Base-by-base conservation (phyloP, 2,797 vertebrate species). In the Coendou prehensilis region DNA sequence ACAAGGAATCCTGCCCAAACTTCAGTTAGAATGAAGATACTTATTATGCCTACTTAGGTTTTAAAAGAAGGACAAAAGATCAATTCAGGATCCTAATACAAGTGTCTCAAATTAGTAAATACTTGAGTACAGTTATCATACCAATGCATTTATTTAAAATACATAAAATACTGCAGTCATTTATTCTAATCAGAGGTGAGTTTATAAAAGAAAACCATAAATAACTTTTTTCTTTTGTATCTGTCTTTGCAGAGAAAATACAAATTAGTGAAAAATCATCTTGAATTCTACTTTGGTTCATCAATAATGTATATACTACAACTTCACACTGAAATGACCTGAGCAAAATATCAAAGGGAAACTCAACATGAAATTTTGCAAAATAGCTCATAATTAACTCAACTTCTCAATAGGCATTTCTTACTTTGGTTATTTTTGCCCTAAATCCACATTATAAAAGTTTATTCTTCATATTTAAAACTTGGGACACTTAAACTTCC, bases 221-320 rank as follows among this genome's bases (percentile, higher is more conserved):
- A 41, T 41, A 41, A 41, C 37, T 41, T 50, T 50, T 50, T 50
- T 10, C 50, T 54, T 54, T 91, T 82, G 41, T 26, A 79, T 83
- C 13, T 83, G 2, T 23, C 28, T 95, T 75, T 86, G 50, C 33
- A 63, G 37, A 85, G 45, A 93, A 88, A 84, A n/a, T 33, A 73
- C 13, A 30, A 91, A 56, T 78, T 37, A 81, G 0, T 2, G 87
- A 95, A 87, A 85, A 37, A 57, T 83, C 33, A 22, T 15, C 59
- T 5, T 86, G 20, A 93, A 73, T 85, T 89, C 20, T 71, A 88
- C 13, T 88, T 92, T 9, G 93, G 76, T 61, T 90, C 6, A 69
- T 92, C 37, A 61, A 30, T 63, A 86, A 78, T 82, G 6, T 75
- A 54, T 69, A 41, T 23, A 45, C 9, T 4, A 94, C 45, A 84